Evolutionary conservation across 2,113 vertebrate genomes (phyloP), one percentile per base, ranked within the genome.

Genomic region (Eurypyga helias): DNA sequence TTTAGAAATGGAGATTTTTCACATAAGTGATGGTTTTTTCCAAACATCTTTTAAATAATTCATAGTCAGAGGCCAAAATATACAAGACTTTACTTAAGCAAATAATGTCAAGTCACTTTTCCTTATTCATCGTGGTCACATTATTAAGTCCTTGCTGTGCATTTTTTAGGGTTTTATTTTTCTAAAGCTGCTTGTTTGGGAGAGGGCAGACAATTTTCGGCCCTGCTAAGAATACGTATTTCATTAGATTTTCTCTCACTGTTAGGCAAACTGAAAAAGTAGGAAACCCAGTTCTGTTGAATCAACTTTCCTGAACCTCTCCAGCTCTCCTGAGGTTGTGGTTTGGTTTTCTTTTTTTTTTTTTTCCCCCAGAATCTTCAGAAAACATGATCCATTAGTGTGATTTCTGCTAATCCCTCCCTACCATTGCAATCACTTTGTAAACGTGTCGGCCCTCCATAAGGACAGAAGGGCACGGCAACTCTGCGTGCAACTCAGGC

Each of bases 1-100:
- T 84, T 95, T 78, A 71, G 72, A 95, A n/a, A 65, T n/a, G 54
- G n/a, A 85, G 48, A 70, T 45, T 83, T 96, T 82, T 79, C 61
- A 52, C 34, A 17, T 48, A 90, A 81, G 28, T 0, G 0, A 64
- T 66, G n/a, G 71, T 41, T 9, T 87, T 94, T 92, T 94, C 52
- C 52, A 69, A 84, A 78, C 13, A 15, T 6, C 10, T 93, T 66
- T 69, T 71, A 83, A 95, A 94, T 89, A 92, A 88, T 94, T 95
- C 60, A 83, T 76, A 70, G 45, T 60, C 75, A 83, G 55, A 66
- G 92, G 15, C 26, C 72, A 81, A 43, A 88, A 81, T 73, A 41
- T 31, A 51, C 65, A 84, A 70, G 34, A 76, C 82, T 77, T 94
- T n/a, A n/a, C n/a, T 34, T 45, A 91, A 75, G 52, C 58, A 64